Conservation (phyloP, 2,113 vertebrate species). For the Cyprinus carpio region DNA sequence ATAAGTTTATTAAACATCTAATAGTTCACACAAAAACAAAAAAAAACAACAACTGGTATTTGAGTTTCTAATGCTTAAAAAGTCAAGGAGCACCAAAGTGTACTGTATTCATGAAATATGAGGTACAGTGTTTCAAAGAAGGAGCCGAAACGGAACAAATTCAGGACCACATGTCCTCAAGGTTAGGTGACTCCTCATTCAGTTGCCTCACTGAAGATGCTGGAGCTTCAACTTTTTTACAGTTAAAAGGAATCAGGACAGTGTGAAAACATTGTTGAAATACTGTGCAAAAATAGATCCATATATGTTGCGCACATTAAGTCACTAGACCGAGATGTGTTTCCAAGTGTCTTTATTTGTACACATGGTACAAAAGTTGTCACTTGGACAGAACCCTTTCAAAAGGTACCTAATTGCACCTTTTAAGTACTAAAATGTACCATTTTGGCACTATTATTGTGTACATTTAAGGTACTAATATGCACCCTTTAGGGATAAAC, state of each 20-base stretch:
- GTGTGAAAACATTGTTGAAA: background rate
- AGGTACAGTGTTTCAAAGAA: background rate
- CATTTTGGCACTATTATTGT: no score
- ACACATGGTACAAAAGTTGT: no score
- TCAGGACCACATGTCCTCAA: background rate
- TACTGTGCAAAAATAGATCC: no score
- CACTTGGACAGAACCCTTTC: no score
- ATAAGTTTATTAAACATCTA: background rate
- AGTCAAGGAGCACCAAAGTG: background rate
- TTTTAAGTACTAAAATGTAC: no score
- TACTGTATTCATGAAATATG: background rate
- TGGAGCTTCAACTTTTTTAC: background rate
- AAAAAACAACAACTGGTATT: background rate
- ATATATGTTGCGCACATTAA: background rate
- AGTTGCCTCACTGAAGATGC: background rate
- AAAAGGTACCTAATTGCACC: no score
- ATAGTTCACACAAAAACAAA: background rate
- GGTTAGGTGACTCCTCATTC: background rate
- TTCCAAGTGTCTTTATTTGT: background rate
- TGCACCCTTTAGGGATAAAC: no score
- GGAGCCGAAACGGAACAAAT: no score
- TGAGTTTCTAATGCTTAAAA: background rate
- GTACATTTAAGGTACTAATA: no score
- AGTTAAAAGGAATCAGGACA: background rate
- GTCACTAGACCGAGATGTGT: background rate